These are phyloP conservation scores for Caenorhabditis sp. DNA, from an alignment of 2,888 invertebrate genomes.

Conservation along the genomic window DNA sequence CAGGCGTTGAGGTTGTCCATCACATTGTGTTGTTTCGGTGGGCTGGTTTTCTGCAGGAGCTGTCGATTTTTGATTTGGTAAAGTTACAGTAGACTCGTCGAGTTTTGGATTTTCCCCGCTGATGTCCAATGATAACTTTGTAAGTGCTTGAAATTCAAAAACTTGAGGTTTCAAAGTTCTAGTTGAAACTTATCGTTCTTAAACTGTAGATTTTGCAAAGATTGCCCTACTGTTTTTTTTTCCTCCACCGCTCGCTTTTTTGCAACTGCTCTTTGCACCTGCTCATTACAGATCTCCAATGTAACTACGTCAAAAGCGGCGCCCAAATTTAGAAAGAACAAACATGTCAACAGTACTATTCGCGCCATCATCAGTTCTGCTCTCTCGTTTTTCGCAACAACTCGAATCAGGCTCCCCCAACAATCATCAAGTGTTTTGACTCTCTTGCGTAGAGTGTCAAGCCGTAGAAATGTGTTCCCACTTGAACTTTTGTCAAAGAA, in stretches of 20 bases:
- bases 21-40: conserved; percentile 21
- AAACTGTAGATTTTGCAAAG: conserved; percentile 6
- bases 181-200: neutral
- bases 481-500: conserved; percentile 52
- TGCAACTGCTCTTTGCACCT: conserved; percentile 47
- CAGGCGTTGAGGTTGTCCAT: conserved; percentile 45
- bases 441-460: conserved; percentile 47
- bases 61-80: conserved; percentile 14
- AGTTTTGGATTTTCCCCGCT: neutral
- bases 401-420: conserved; percentile 29
- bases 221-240: neutral
- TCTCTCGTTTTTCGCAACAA: conserved; percentile 50
- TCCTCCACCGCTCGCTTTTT: conserved; percentile 10
- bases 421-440: conserved; percentile 57
- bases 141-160: conserved; percentile 21
- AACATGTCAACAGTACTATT: conserved; percentile 57
- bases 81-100: neutral
- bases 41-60: neutral
- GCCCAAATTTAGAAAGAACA: conserved; percentile 55
- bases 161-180: neutral
- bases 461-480: conserved; percentile 29
- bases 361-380: conserved; percentile 19
- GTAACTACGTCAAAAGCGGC: conserved; percentile 45
- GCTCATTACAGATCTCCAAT: neutral
- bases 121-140: conserved; percentile 65